Evolutionary conservation across 2,797 vertebrate species (phyloP).

Genomic region (Neomorphus geoffroyi): DNA sequence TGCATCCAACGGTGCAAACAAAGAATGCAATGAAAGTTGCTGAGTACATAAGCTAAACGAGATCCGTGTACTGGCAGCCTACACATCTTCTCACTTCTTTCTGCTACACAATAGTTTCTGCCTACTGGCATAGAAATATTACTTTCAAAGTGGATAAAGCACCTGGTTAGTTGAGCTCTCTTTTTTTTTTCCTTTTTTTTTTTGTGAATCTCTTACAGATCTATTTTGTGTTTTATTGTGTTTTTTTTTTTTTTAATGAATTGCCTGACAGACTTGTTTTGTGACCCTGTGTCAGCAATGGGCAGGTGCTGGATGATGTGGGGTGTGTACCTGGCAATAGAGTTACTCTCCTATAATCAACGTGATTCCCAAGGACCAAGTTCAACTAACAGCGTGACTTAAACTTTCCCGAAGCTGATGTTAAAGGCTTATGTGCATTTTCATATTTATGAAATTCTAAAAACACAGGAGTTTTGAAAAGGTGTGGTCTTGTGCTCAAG

Average conservation of each 20-base stretch:
- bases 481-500: neutral
- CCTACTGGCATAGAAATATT: neutral
- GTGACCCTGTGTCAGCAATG: neutral
- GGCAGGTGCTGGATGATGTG: neutral
- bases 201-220: neutral
- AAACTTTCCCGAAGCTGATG: neutral
- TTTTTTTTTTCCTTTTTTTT: neutral
- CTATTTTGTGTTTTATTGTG: neutral
- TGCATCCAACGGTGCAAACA: neutral
- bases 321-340: neutral
- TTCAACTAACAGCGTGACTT: neutral
- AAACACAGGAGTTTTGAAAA: neutral
- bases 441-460: neutral
- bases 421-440: neutral
- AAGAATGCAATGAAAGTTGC: neutral
- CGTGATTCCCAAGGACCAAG: neutral
- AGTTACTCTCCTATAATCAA: neutral
- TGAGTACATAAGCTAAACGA: neutral
- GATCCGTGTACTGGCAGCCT: neutral
- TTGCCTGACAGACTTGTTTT: neutral
- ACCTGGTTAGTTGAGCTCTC: neutral
- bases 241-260: neutral
- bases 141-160: neutral
- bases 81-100: neutral
- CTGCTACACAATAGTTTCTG: neutral